Conservation (phyloP, 2,888 invertebrate genomes). For the Tinea pellionella region DNA sequence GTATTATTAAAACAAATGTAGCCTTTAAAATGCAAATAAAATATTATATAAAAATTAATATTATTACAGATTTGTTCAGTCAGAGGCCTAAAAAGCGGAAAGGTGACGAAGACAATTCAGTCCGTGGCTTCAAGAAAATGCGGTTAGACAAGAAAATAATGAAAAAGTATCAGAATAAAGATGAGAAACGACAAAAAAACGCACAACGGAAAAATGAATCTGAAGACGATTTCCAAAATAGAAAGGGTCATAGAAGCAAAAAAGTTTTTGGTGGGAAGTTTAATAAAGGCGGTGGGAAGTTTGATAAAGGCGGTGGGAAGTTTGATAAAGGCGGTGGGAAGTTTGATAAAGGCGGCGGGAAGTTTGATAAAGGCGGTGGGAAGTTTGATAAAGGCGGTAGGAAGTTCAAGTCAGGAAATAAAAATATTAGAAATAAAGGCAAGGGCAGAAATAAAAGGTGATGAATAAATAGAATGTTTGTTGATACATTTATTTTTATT, state of each 20-base stretch:
- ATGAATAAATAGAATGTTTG: not conserved
- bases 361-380: not conserved
- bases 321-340: not conserved
- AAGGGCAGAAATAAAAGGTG: conserved; percentile 1
- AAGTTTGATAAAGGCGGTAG: not conserved
- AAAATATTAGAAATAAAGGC: not conserved
- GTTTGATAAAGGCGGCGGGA: conserved; percentile 17
- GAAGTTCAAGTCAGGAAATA: not conserved
- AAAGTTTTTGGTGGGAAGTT: conserved; percentile 48
- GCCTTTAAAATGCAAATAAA: too few relatives aligned
- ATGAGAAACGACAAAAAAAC: conserved; percentile 20
- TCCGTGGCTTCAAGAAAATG: conserved; percentile 57
- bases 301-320: not conserved
- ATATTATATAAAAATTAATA: too few relatives aligned
- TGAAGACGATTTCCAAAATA: conserved; percentile 19
- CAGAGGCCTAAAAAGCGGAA: conserved; percentile 44
- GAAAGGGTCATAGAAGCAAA: conserved; percentile 22
- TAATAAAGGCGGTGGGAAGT: conserved; percentile 28
- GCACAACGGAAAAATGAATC: conserved; percentile 12
- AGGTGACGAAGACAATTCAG: conserved; percentile 34
- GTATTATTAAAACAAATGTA: too few relatives aligned
- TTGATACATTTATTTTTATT: not conserved
- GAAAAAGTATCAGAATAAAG: conserved; percentile 43
- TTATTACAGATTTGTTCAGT: conserved; percentile 46
- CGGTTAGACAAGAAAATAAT: conserved; percentile 49